Evolutionary conservation across 2,888 invertebrate species (phyloP).

Genomic region (Clusia tigrina): DNA sequence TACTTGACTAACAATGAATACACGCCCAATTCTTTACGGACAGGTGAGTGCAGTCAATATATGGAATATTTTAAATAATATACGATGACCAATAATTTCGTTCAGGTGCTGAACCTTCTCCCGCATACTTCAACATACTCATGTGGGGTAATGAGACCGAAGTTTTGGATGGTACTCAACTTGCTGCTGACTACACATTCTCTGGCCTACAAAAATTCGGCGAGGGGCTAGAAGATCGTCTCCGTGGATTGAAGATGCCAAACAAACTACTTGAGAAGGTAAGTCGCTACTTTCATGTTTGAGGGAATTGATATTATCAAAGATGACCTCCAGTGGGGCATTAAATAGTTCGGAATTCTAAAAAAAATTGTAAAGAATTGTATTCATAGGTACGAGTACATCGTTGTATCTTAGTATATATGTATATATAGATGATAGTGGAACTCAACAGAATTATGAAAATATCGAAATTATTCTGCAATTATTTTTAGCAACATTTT

Average conservation of each 20-base stretch:
- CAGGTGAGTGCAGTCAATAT: conserved; percentile 73
- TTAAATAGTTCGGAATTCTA: conserved; percentile 10
- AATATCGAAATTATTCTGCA: conserved; percentile 8
- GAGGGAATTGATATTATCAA: conserved; percentile 1
- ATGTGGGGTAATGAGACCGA: conserved; percentile 88
- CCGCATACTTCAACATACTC: conserved; percentile 90
- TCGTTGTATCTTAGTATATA: too few relatives aligned
- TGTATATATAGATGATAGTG: too few relatives aligned
- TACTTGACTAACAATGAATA: conserved; percentile 89
- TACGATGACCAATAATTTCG: neutral
- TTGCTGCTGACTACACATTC: conserved; percentile 95
- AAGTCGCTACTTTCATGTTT: conserved; percentile 43
- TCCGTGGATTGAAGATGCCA: conserved; percentile 82
- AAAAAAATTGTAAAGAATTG: too few relatives aligned
- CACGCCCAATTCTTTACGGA: conserved; percentile 81
- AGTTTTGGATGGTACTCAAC: conserved; percentile 88
- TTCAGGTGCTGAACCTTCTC: conserved; percentile 93
- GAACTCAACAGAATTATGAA: neutral
- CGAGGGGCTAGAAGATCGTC: conserved; percentile 87
- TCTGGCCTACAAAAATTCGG: conserved; percentile 94
- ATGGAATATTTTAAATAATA: neutral
- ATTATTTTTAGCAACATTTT: conserved; percentile 20
- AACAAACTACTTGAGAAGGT: conserved; percentile 90
- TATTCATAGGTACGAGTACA: too few relatives aligned
- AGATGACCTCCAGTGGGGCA: conserved; percentile 21